Evolutionary conservation across 2,888 invertebrate species (phyloP).

Genomic region (Andrena trimmerana): DNA sequence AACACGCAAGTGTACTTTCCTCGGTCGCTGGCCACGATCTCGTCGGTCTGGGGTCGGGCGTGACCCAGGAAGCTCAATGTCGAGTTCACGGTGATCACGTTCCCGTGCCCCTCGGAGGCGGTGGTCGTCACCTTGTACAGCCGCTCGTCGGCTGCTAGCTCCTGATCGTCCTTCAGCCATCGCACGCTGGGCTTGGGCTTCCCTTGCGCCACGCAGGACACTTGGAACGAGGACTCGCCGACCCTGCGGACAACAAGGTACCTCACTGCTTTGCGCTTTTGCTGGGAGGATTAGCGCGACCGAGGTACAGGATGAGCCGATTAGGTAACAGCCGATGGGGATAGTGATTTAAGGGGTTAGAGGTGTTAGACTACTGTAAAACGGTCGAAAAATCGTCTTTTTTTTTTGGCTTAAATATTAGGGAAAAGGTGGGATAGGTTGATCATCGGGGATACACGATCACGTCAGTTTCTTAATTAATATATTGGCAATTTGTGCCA

Average conservation of each 20-base stretch:
- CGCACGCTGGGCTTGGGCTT: conserved; percentile 94
- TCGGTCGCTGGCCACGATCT: conserved; percentile 93
- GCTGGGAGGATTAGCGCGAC: not conserved
- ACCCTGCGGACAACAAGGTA: conserved; percentile 86
- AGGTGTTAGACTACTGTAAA: no score
- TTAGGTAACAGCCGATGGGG: no score
- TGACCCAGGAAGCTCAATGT: conserved; percentile 93
- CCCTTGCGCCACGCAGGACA: conserved; percentile 94
- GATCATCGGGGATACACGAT: no score
- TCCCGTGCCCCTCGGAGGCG: conserved; percentile 91
- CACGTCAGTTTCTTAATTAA: no score
- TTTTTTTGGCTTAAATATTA: no score
- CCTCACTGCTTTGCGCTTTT: not conserved
- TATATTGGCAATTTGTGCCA: no score
- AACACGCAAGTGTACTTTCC: conserved; percentile 95
- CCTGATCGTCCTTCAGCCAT: conserved; percentile 95
- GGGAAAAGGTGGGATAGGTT: no score
- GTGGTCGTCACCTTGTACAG: conserved; percentile 93
- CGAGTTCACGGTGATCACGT: conserved; percentile 93
- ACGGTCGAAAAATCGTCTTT: no score
- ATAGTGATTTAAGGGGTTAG: no score
- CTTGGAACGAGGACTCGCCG: conserved; percentile 92
- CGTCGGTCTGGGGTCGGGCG: conserved; percentile 91
- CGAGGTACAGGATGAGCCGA: no score
- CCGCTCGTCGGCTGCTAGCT: conserved; percentile 91